Evolutionary conservation across 2,797 vertebrate genomes (phyloP).

Genomic region (Heteromormyrus szaboi): DNA sequence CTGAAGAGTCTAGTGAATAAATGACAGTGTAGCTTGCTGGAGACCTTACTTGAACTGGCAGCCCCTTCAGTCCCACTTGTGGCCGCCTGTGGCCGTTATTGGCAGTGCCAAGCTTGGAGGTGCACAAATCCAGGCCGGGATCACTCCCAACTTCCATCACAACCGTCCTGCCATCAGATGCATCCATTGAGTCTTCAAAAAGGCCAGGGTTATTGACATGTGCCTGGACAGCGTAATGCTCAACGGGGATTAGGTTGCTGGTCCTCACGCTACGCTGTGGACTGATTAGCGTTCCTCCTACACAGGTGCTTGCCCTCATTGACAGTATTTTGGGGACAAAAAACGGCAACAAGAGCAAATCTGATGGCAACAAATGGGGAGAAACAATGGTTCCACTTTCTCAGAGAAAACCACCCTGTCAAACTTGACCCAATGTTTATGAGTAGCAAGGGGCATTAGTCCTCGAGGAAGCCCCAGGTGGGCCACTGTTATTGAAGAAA

Average conservation of each 20-base stretch:
- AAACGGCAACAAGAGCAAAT: neutral
- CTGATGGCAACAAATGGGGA: neutral
- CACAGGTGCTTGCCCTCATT: neutral
- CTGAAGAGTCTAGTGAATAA: neutral
- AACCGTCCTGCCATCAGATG: neutral
- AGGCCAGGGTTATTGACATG: neutral
- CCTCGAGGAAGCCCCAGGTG: neutral
- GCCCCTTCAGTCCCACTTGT: neutral
- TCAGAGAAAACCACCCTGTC: neutral
- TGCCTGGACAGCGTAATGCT: neutral
- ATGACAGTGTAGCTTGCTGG: neutral
- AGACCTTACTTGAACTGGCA: neutral
- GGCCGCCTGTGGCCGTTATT: neutral
- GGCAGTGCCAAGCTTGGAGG: neutral
- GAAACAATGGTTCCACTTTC: neutral
- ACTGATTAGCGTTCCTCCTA: neutral
- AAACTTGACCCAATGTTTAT: neutral
- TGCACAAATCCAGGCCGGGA: neutral
- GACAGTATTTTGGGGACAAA: neutral
- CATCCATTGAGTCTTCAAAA: neutral
- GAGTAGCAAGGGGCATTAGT: neutral
- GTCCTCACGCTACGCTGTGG: neutral
- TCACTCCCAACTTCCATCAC: neutral
- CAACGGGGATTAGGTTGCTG: neutral
- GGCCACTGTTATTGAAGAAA: neutral